Base-by-base conservation (phyloP, 92 coral and sea anemone genomes). In the Epizoanthus stellaris region DNA sequence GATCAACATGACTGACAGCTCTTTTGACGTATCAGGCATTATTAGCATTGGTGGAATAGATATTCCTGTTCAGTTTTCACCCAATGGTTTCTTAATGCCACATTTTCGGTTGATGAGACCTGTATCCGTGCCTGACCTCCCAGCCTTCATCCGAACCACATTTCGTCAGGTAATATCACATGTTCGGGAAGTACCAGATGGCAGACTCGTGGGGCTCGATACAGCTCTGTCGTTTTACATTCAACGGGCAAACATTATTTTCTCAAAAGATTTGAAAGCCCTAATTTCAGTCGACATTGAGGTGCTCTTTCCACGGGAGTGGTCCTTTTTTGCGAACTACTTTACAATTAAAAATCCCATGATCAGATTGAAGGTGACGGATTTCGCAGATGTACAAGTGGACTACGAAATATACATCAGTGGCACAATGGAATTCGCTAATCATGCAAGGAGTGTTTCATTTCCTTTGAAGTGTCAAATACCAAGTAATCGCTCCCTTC, bases 281-380 rank as follows among this genome's bases (percentile, higher is more conserved):
- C 34, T 91, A 4, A 81, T 57, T 49, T 77, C 80, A 15, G 67
- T 90, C 70, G 64, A 45, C 34, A 57, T 90, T 42, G 67, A 83
- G 13, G 68, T 82, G 53, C 5, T 23, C 68, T 47, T 90, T 56
- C 71, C 81, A 10, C 34, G 57, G 8, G 61, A 80, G 21, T 90
- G 93, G 93, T 82, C 90, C 2, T 90, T 90, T 77, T 87, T 90
- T 73, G 30, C 58, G 17, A 57, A 84, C 20, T 70, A 70, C 45
- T 90, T 84, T 63, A 74, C 88, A 12, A 66, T 90, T 45, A 84
- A 53, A 80, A 52, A 67, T 4, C 90, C 91, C 7, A 62, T 58
- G 42, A 76, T 90, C 25, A 69, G 56, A 3, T 21, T 90, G 4
- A 77, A 69, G 25, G 88, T 85, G 68, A 52, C 82, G 1, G 87